These are phyloP conservation scores for Callaeas wilsoni DNA, from an alignment of 2,113 vertebrate genomes.

Conservation along the genomic window DNA sequence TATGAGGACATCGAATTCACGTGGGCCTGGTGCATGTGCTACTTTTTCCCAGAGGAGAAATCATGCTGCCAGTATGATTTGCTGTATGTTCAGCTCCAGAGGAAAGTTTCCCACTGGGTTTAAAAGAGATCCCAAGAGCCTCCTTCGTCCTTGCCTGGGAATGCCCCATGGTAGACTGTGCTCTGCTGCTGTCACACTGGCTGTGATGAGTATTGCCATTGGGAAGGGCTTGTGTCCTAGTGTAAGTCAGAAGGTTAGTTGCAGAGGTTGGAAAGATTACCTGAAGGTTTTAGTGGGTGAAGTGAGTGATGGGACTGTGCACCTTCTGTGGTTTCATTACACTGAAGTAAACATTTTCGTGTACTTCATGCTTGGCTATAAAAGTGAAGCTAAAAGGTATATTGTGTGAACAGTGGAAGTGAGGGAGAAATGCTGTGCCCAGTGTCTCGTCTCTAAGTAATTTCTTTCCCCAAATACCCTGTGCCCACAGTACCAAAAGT, in stretches of 20 bases:
- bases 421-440: neutral
- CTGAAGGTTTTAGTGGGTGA: neutral
- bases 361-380: neutral
- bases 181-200: neutral
- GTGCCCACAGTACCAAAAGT: neutral
- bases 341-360: neutral
- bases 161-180: neutral
- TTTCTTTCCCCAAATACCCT: neutral
- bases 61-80: neutral
- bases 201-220: neutral
- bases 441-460: neutral
- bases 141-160: neutral
- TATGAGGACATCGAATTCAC: neutral
- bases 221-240: neutral
- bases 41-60: neutral
- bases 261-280: neutral
- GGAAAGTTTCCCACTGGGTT: rapidly evolving
- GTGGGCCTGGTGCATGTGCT: rapidly evolving
- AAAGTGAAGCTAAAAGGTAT: neutral
- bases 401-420: neutral
- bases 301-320: neutral
- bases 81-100: neutral
- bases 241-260: neutral
- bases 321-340: neutral
- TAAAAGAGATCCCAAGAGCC: neutral